Evolutionary conservation across 2,113 vertebrate genomes (phyloP).

Genomic region (Ophthalmolycus amberensis): DNA sequence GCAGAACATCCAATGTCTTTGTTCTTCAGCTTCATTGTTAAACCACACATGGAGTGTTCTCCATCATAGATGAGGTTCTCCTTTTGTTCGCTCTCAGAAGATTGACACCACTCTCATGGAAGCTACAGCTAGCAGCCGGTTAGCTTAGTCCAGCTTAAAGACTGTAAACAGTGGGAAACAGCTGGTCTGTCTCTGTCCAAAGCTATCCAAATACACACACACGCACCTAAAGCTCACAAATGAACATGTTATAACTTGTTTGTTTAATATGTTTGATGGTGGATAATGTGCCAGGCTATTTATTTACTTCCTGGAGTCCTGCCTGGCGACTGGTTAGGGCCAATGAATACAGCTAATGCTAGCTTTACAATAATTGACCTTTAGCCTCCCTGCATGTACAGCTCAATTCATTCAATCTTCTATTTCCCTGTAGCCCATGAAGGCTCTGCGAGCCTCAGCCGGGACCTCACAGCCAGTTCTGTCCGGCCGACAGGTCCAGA

Average conservation of each 20-base stretch:
- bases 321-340: not conserved
- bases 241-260: not conserved
- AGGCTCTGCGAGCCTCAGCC: slow-evolving; percentile 81
- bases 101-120: not conserved
- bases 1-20: not conserved
- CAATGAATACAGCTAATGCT: not conserved
- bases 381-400: not conserved
- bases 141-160: not conserved
- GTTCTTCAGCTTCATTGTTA: slow-evolving; percentile 18
- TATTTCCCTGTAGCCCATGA: slow-evolving; percentile 77
- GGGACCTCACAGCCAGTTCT: slow-evolving; percentile 85
- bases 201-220: not conserved
- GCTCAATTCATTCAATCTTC: not conserved
- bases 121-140: not conserved
- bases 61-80: slow-evolving; percentile 9
- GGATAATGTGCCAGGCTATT: not conserved
- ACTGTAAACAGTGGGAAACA: not conserved
- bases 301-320: not conserved
- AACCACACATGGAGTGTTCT: slow-evolving; percentile 22
- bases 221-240: not conserved
- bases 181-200: not conserved
- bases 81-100: not conserved
- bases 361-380: not conserved
- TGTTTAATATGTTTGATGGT: not conserved
- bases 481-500: slow-evolving; percentile 78